Base-by-base conservation (phyloP, 2,113 vertebrate species). In the Sapajus apella region DNA sequence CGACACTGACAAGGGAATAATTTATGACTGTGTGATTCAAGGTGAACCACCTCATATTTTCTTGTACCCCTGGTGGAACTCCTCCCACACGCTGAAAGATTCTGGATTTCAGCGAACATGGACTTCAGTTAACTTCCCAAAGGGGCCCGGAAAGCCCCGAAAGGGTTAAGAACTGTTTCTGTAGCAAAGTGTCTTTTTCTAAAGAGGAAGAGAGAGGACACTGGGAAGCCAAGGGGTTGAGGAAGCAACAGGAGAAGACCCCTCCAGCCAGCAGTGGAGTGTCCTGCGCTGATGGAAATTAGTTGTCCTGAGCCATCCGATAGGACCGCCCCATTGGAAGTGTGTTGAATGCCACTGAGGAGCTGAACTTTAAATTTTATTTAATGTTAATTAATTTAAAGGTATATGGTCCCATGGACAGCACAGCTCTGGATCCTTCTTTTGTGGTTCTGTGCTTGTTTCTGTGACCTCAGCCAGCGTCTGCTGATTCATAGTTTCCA, bases 201-300 rank as follows among this genome's bases (percentile, higher is more conserved):
- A 6, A 45, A 55, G 58, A 83, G 55, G 35, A 40, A 30, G 21
- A 5, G 10, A 37, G 47, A 23, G 27, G 37, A 40, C n/a, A 2
- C 18, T 30, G 3, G 12, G 40, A 70, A 52, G 21, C 12, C 30
- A 21, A 12, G 47, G 30, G 35, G 20, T 21, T 66, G 20, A 25
- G 7, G 35, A 64, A 20, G n/a, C 35, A 0, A 1, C 16, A 0
- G 23, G 17, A 43, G n/a, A n/a, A 12, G 12, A 5, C 52, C 43
- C 30, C 10, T n/a, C 18, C 6, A 3, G 3, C 58, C 72, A 11
- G 40, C 43, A 1, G 6, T 6, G 55, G 45, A 32, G 37, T 2
- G 0, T 21, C 47, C 56, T 18, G 10, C 23, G 5, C 3, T 0
- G 18, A 5, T 8, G 80, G 52, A 8, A 27, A 4, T 4, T 40